Percentiles rank a stretch among this genome's conserved stretches.
Evolutionary conservation across 2,888 invertebrate genomes (phyloP).

Genomic region (Drosophila subquinaria): DNA sequence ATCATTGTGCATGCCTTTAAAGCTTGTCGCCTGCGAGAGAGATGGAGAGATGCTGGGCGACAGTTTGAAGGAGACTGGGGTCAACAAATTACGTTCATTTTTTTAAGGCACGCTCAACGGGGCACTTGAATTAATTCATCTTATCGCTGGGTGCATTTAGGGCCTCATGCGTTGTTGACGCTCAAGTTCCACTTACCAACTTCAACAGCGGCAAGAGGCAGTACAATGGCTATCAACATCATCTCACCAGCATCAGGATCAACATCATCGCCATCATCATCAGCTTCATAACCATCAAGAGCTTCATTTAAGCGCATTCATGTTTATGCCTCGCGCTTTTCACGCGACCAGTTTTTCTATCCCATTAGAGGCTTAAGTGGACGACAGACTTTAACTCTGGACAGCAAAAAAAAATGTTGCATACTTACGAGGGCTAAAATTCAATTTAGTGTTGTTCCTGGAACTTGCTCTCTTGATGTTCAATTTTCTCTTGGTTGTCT

Average conservation of each 20-base stretch:
- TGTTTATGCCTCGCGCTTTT: slow-evolving; percentile 71
- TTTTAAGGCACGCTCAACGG: slow-evolving; percentile 11
- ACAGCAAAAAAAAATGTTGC: slow-evolving; percentile 66
- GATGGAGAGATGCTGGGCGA: too few relatives aligned
- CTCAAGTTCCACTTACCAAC: slow-evolving; percentile 75
- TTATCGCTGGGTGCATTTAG: slow-evolving; percentile 62
- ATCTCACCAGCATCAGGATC: slow-evolving; percentile 29
- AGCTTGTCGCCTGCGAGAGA: slow-evolving; percentile 5
- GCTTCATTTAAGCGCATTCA: slow-evolving; percentile 67
- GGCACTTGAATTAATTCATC: slow-evolving; percentile 78
- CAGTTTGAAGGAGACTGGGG: background rate
- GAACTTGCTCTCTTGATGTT: slow-evolving; percentile 38
- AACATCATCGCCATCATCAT: slow-evolving; percentile 16
- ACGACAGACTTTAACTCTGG: slow-evolving; percentile 21
- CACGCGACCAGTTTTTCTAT: slow-evolving; percentile 61
- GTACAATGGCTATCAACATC: slow-evolving; percentile 39
- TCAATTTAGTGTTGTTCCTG: slow-evolving; percentile 60
- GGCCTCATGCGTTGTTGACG: slow-evolving; percentile 74
- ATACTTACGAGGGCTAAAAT: slow-evolving; percentile 60
- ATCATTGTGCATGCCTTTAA: slow-evolving; percentile 74
- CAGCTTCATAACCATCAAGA: slow-evolving; percentile 42
- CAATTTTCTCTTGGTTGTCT: slow-evolving; percentile 6
- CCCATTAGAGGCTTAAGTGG: slow-evolving; percentile 63
- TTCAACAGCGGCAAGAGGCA: slow-evolving; percentile 41
- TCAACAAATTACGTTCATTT: slow-evolving; percentile 67